Percentiles rank a stretch among this genome's conserved stretches.
These are phyloP conservation scores for Escarpia spicata DNA, from an alignment of 2,888 invertebrate species.

Conservation along the genomic window DNA sequence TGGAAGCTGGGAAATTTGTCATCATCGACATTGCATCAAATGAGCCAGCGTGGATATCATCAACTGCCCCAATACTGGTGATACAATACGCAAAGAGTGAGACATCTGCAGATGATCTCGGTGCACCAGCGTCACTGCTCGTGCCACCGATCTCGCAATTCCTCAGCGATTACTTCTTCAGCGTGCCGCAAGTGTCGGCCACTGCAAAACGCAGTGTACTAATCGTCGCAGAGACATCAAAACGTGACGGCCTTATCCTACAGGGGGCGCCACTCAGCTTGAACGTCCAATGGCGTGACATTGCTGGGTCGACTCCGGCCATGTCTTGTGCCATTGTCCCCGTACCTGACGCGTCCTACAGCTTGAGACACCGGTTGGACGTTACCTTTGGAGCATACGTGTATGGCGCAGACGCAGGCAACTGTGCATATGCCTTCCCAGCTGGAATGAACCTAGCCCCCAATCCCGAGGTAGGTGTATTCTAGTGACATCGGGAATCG, in stretches of 20 bases:
- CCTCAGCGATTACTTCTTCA: constrained; percentile 25
- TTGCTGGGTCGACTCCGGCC: not conserved
- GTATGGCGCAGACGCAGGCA: not conserved
- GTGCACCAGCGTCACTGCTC: constrained; percentile 25
- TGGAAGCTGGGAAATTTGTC: not conserved
- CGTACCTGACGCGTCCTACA: not conserved
- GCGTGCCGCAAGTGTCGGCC: not conserved
- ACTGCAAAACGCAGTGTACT: not conserved
- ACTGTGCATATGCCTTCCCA: not conserved
- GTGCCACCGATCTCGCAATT: constrained; percentile 20
- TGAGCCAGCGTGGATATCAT: not conserved
- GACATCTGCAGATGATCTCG: not conserved
- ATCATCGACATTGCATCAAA: not conserved
- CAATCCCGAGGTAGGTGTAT: not conserved
- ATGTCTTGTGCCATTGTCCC: not conserved
- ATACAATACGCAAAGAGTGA: not conserved
- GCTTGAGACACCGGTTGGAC: not conserved
- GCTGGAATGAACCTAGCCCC: not conserved
- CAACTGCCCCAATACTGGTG: not conserved
- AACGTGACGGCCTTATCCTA: not conserved
- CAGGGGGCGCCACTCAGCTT: not conserved
- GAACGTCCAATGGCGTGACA: not conserved
- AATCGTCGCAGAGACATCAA: not conserved
- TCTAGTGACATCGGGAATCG: not conserved
- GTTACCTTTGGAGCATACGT: constrained; percentile 2